Conservation (phyloP, 2,113 vertebrate species). For the Ammodytes marinus region DNA sequence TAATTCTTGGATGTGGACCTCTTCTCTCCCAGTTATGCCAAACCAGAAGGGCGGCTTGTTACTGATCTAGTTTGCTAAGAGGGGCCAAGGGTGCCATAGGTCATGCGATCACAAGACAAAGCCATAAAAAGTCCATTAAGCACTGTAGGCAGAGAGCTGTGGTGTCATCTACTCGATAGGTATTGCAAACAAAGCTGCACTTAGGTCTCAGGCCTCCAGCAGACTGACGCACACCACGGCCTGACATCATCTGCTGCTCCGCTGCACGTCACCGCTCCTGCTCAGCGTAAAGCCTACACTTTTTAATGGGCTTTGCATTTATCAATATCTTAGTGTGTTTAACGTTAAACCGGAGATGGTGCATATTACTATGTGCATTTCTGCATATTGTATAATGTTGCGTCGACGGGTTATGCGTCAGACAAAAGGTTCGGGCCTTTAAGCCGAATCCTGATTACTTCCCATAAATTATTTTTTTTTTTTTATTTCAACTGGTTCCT, state of each 20-base stretch:
- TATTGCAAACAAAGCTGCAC: constrained; percentile 95
- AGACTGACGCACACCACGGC: constrained; percentile 18
- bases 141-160: constrained; percentile 92
- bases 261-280: neutral
- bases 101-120: constrained; percentile 91
- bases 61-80: constrained; percentile 89
- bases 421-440: neutral
- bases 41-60: constrained; percentile 82
- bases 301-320: constrained; percentile 8
- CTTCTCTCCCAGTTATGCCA: constrained; percentile 12
- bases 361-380: neutral
- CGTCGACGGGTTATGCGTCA: neutral
- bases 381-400: neutral
- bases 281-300: neutral
- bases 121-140: constrained; percentile 99
- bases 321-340: neutral
- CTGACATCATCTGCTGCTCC: constrained; percentile 32
- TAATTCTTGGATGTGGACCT: constrained; percentile 2
- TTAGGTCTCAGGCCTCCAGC: constrained; percentile 87
- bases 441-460: too few relatives aligned
- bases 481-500: too few relatives aligned
- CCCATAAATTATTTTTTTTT: too few relatives aligned
- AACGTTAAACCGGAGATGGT: neutral
- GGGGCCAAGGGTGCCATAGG: constrained; percentile 87
- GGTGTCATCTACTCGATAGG: constrained; percentile 96